These are phyloP conservation scores for Drosophila lacteicornis DNA, from an alignment of 1,140 invertebrate genomes.

Conservation along the genomic window DNA sequence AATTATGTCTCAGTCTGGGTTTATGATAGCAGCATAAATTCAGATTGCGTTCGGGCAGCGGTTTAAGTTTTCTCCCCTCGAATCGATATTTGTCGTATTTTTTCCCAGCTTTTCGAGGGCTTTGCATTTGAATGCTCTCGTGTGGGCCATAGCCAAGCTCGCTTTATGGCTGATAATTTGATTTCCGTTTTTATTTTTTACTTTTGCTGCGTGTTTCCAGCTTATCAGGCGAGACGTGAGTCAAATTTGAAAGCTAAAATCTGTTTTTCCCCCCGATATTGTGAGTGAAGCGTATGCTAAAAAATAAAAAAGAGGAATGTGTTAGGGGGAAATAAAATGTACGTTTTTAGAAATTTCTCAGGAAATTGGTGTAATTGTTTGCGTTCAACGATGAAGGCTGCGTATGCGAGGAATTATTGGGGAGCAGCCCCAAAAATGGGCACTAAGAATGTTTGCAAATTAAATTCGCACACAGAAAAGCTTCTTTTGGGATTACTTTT, in stretches of 20 bases:
- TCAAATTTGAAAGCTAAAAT: slow-evolving; percentile 39
- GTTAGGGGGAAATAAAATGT: slow-evolving; percentile 15
- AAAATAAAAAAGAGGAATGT: slow-evolving; percentile 24
- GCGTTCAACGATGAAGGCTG: slow-evolving; percentile 5
- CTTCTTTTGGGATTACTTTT: slow-evolving; percentile 2
- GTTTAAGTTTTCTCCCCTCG: slow-evolving; percentile 7
- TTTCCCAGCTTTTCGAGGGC: slow-evolving; percentile 3
- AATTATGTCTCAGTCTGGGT: slow-evolving; percentile 11
- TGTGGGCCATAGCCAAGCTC: slow-evolving; percentile 31
- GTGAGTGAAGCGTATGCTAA: background rate
- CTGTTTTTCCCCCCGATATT: slow-evolving; percentile 12
- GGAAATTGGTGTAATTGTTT: slow-evolving; percentile 41
- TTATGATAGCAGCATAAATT: slow-evolving; percentile 57
- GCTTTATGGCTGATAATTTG: slow-evolving; percentile 58
- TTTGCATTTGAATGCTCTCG: slow-evolving; percentile 13
- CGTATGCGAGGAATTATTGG: slow-evolving; percentile 11
- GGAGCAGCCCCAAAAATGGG: background rate
- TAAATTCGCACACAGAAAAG: slow-evolving; percentile 1
- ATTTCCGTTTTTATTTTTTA: slow-evolving; percentile 44
- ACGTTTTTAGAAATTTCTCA: slow-evolving; percentile 17
- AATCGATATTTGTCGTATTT: slow-evolving; percentile 24
- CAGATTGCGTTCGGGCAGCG: slow-evolving; percentile 19
- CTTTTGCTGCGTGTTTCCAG: slow-evolving; percentile 20
- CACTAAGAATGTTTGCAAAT: slow-evolving; percentile 7
- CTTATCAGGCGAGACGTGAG: slow-evolving; percentile 52